phyloP scores from a whole-genome alignment of 2,113 vertebrate species.

The Phalacrocorax aristotelis region DNA sequence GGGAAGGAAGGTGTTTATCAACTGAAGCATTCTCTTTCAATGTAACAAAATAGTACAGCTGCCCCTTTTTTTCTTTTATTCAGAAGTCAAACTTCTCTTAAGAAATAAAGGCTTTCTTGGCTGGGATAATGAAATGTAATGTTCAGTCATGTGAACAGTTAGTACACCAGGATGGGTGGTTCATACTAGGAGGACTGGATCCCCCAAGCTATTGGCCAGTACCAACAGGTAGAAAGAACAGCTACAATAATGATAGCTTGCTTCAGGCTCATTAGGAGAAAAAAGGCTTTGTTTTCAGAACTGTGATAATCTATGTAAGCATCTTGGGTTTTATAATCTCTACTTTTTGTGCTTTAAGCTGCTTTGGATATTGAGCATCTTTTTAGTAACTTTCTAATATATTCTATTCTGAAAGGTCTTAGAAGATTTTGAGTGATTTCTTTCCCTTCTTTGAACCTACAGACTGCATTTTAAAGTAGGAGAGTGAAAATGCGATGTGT shows the following conservation, averaged over 20 bases:
- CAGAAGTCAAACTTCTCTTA: background rate
- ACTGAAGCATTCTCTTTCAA: background rate
- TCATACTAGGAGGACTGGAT: background rate
- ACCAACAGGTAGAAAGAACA: background rate
- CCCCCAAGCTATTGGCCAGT: background rate
- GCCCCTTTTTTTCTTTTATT: background rate
- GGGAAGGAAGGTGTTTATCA: background rate
- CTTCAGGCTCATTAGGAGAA: background rate
- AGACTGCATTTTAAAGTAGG: slow-evolving; percentile 23
- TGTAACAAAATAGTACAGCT: background rate
- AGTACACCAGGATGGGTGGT: background rate
- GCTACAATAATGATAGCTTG: background rate
- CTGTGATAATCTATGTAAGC: background rate
- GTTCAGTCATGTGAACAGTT: background rate
- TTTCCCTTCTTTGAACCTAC: slow-evolving; percentile 27
- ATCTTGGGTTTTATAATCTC: background rate
- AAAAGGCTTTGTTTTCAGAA: background rate
- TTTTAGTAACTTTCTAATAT: background rate
- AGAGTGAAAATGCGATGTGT: slow-evolving; percentile 6
- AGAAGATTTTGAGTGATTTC: slow-evolving; percentile 9
- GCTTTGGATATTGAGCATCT: background rate
- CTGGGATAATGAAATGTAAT: background rate
- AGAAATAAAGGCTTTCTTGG: background rate
- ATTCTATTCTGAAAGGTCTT: background rate
- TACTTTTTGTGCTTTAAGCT: background rate